These are phyloP conservation scores for Hofmannophila pseudospretella DNA, from an alignment of 2,888 invertebrate species.

Conservation along the genomic window DNA sequence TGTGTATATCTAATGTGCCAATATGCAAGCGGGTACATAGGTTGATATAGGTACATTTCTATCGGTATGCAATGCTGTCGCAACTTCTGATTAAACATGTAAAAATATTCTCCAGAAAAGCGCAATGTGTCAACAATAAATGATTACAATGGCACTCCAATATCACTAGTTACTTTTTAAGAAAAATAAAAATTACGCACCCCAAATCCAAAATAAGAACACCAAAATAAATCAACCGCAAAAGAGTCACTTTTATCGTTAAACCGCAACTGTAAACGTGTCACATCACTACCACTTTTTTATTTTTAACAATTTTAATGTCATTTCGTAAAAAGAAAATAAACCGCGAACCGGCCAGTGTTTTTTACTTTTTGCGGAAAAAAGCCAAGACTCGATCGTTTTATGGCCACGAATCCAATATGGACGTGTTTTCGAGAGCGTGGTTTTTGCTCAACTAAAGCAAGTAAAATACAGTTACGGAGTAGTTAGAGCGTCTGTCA, in stretches of 20 bases:
- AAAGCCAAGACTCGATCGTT: background rate
- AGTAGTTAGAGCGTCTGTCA: slow-evolving; percentile 15
- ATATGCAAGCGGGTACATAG: too few species aligned
- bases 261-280: slow-evolving; percentile 1
- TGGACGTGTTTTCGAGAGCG: slow-evolving; percentile 7
- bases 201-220: background rate
- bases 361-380: slow-evolving; percentile 10
- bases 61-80: too few species aligned
- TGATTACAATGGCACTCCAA: too few species aligned
- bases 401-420: slow-evolving; percentile 1
- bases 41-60: too few species aligned
- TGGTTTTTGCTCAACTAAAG: slow-evolving; percentile 17
- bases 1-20: too few species aligned
- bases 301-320: slow-evolving; percentile 7
- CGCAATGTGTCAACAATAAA: too few species aligned
- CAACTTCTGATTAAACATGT: too few species aligned
- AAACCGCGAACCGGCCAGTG: slow-evolving; percentile 11
- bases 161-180: too few species aligned
- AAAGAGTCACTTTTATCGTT: slow-evolving; percentile 10
- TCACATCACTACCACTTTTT: slow-evolving; percentile 18
- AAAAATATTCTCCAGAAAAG: background rate
- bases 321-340: slow-evolving; percentile 1
- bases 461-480: background rate
- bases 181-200: slow-evolving; percentile 1
- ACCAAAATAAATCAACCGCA: slow-evolving; percentile 3